These are phyloP conservation scores for Hemicrepidius hirtus DNA, from an alignment of 2,888 invertebrate genomes.

Conservation along the genomic window DNA sequence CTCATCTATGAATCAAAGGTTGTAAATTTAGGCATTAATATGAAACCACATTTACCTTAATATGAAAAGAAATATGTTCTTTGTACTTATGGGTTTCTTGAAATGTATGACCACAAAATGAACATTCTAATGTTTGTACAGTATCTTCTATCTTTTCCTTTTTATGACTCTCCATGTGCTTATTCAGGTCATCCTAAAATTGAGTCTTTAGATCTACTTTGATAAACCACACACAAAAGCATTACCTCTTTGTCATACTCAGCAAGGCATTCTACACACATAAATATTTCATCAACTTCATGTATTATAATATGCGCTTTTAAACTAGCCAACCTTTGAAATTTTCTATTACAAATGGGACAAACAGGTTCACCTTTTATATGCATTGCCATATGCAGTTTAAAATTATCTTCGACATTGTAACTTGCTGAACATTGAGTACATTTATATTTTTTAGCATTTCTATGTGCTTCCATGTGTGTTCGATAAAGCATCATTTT, in stretches of 20 bases:
- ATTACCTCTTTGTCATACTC: conserved; percentile 68
- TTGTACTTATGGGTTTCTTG: conserved; percentile 71
- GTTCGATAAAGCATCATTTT: conserved; percentile 62
- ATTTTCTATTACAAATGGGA: conserved; percentile 68
- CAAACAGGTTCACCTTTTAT: conserved; percentile 63
- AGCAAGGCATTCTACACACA: conserved; percentile 66
- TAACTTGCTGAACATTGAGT: conserved; percentile 65
- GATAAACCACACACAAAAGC: no score
- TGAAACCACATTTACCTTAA: conserved; percentile 71
- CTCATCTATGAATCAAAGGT: conserved; percentile 58
- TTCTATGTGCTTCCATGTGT: conserved; percentile 66
- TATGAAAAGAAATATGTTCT: conserved; percentile 74
- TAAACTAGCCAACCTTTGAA: conserved; percentile 68
- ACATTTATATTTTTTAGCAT: conserved; percentile 67
- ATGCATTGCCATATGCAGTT: conserved; percentile 68
- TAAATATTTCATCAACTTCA: conserved; percentile 68
- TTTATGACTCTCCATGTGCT: conserved; percentile 72
- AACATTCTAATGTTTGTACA: conserved; percentile 71
- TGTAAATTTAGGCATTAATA: conserved; percentile 51
- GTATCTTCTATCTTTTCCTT: conserved; percentile 55
- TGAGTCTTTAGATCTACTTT: no score
- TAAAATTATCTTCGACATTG: conserved; percentile 68
- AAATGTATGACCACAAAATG: conserved; percentile 76
- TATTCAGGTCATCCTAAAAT: conserved; percentile 73
- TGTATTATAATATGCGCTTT: conserved; percentile 69